These are phyloP conservation scores for Odontamblyopus lacepedii DNA, from an alignment of 2,797 vertebrate genomes.

Conservation along the genomic window DNA sequence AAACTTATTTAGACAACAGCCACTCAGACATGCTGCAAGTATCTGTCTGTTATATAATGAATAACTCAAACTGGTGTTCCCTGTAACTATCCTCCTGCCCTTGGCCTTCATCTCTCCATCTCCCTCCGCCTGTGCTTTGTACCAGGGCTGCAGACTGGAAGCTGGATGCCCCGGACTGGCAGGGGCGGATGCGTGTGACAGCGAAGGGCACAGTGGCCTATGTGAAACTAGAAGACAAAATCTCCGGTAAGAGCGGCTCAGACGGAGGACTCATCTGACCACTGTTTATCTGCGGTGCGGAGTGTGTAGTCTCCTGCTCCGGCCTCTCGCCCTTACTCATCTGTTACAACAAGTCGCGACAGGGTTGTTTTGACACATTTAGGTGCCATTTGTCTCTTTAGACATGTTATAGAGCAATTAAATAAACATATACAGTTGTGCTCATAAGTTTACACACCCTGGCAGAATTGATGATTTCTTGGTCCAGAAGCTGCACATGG, in stretches of 20 bases:
- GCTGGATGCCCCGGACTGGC: constrained; percentile 94
- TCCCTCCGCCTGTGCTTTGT: constrained; percentile 22
- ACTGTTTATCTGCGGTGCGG: constrained; percentile 46
- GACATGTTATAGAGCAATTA: background rate
- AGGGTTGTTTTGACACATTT: constrained; percentile 22
- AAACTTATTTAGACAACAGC: too few relatives aligned
- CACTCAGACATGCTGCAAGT: too few relatives aligned
- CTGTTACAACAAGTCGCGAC: constrained; percentile 54
- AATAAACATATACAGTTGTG: too few relatives aligned
- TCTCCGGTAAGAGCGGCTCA: constrained; percentile 83
- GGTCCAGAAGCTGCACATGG: too few relatives aligned
- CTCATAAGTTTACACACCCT: too few relatives aligned
- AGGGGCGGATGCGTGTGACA: constrained; percentile 90
- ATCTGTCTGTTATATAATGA: too few relatives aligned
- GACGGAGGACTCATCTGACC: constrained; percentile 28
- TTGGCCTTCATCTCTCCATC: constrained; percentile 16
- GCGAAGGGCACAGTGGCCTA: constrained; percentile 91
- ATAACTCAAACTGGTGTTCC: too few relatives aligned
- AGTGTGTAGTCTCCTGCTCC: constrained; percentile 46
- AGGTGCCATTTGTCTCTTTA: background rate
- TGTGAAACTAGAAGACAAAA: constrained; percentile 93
- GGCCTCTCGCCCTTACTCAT: constrained; percentile 54
- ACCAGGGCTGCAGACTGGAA: constrained; percentile 96
- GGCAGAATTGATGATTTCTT: too few relatives aligned
- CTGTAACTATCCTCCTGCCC: background rate